phyloP scores from a whole-genome alignment of 2,113 vertebrate species.

The Arvicanthis niloticus region DNA sequence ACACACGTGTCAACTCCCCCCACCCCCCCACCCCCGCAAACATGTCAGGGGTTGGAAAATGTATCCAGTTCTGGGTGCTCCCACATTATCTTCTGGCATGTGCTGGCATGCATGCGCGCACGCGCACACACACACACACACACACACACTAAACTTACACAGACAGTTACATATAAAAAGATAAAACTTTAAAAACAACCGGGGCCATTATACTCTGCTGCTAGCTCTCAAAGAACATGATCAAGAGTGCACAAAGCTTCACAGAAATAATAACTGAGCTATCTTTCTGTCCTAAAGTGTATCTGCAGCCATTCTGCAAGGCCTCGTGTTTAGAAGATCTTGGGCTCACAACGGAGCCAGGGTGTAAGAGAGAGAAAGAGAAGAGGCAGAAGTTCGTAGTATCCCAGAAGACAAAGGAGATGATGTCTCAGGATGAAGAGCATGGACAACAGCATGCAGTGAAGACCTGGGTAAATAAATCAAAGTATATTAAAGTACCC shows the following conservation, averaged over 20 bases:
- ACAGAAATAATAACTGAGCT: not conserved
- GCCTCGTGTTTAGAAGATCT: not conserved
- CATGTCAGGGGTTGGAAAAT: not conserved
- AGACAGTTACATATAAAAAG: not conserved
- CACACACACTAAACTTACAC: not conserved
- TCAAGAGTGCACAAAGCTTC: not conserved
- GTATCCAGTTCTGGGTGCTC: not conserved
- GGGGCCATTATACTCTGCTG: not conserved
- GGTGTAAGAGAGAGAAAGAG: not conserved
- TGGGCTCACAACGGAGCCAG: not conserved
- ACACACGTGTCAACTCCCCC: not conserved
- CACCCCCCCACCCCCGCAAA: too few relatives aligned
- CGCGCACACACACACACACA: not conserved
- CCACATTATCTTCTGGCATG: not conserved
- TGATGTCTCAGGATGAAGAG: not conserved
- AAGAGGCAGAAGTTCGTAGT: not conserved
- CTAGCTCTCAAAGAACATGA: constrained; percentile 38
- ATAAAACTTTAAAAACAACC: not conserved
- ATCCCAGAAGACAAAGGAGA: not conserved
- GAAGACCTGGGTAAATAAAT: not conserved
- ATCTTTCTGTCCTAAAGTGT: not conserved
- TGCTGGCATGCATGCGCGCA: not conserved
- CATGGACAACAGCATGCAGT: not conserved
- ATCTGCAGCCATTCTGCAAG: not conserved
- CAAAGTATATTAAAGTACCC: not conserved